Percentiles rank a stretch among this genome's conserved stretches.
Evolutionary conservation across 2,797 vertebrate species (phyloP).

Genomic region (Phrynocephalus vlangalii): DNA sequence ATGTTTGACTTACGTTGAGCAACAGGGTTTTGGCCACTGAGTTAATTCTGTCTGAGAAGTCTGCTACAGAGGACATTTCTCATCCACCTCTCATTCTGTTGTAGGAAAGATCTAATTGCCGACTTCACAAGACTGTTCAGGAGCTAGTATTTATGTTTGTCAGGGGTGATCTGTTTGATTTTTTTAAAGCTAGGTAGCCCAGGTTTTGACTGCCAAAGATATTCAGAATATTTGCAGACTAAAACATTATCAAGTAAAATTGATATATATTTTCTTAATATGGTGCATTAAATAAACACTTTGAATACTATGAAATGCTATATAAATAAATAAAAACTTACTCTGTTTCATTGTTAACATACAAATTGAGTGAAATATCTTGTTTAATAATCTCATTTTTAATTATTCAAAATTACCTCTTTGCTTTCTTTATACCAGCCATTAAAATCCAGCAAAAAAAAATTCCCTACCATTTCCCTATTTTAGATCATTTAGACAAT

Average conservation of each 20-base stretch:
- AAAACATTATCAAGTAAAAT: background rate
- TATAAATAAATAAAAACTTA: too few species aligned
- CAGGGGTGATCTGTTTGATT: slow-evolving; percentile 42
- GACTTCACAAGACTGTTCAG: background rate
- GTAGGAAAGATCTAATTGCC: background rate
- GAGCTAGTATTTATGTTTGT: slow-evolving; percentile 15
- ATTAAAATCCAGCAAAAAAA: too few species aligned
- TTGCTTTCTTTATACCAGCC: too few species aligned
- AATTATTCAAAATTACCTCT: too few species aligned
- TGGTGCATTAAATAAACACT: too few species aligned
- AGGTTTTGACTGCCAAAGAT: background rate
- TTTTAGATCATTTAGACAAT: too few species aligned
- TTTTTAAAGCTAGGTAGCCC: background rate
- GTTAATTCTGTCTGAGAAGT: background rate
- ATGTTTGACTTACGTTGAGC: too few species aligned
- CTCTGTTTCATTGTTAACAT: too few species aligned
- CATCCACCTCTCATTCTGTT: background rate
- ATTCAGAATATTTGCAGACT: background rate
- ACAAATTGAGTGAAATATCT: too few species aligned
- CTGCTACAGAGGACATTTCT: background rate
- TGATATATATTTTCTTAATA: background rate
- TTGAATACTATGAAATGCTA: too few species aligned
- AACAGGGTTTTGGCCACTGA: background rate
- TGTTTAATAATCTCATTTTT: too few species aligned
- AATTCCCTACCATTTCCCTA: too few species aligned